phyloP scores from a whole-genome alignment of 1,140 invertebrate genomes.

The Varroa destructor region DNA sequence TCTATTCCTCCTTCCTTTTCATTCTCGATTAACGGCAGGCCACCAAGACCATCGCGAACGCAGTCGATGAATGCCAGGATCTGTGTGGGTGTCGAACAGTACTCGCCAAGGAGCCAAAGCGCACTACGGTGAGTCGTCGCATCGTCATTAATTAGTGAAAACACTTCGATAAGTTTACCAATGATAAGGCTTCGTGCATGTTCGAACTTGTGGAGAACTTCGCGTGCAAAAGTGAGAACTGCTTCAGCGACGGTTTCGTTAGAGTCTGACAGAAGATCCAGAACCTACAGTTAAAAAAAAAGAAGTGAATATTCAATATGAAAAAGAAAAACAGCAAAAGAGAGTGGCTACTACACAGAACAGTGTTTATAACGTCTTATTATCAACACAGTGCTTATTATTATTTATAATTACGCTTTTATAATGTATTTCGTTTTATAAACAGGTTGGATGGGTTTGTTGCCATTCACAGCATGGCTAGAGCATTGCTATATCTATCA shows the following conservation, averaged over 20 bases:
- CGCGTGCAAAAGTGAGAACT: slow-evolving; percentile 83
- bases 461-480: too few relatives aligned
- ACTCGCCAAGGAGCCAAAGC: slow-evolving; percentile 96
- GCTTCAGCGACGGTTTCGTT: slow-evolving; percentile 85
- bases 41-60: slow-evolving; percentile 62
- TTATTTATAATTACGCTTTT: too few relatives aligned
- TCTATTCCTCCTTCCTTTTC: slow-evolving; percentile 50
- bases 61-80: slow-evolving; percentile 64
- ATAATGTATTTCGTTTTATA: too few relatives aligned
- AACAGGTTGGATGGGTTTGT: too few relatives aligned
- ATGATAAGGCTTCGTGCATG: slow-evolving; percentile 63
- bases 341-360: too few relatives aligned
- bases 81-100: slow-evolving; percentile 55
- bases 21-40: slow-evolving; percentile 75
- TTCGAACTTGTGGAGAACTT: slow-evolving; percentile 84
- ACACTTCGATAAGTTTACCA: slow-evolving; percentile 41
- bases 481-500: too few relatives aligned
- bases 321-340: background rate
- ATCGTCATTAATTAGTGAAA: slow-evolving; percentile 36
- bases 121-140: slow-evolving; percentile 79
- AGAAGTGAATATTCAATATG: background rate
- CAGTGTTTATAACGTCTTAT: too few relatives aligned
- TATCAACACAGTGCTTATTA: too few relatives aligned
- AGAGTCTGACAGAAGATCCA: slow-evolving; percentile 88
- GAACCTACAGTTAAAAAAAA: slow-evolving; percentile 45